Evolutionary conservation across 2,888 invertebrate species (phyloP), one percentile per base, ranked within the genome.

Genomic region (Hydrotaea cyrtoneurina): DNA sequence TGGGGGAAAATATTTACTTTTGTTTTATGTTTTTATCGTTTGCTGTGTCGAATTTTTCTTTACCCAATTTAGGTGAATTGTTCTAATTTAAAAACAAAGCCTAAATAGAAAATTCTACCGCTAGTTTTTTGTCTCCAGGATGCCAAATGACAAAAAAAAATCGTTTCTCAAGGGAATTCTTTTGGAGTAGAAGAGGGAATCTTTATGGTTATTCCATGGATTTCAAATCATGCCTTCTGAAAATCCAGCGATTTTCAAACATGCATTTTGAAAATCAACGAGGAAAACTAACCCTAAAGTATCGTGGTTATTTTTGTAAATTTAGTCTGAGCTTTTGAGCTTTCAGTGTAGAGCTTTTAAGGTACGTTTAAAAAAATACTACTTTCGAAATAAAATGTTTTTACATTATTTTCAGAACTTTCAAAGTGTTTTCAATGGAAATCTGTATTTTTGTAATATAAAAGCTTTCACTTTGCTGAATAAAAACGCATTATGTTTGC

Each of bases 81-180:
- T 86, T 89, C 91, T 88, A 90, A 89, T 91, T 91, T 91, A 91
- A 90, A 89, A 89, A 88, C 88, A 86, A 87, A 88, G 89, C 89
- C 90, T 91, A 91, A 91, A 89, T 89, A 89, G 91, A 90, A 90
- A 91, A 91, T 91, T 90, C 91, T 83, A 87, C 87, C 82, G 53
- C 66, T 13, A 69, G 43, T 66, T 79, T 80, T 78, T 83, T 83
- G 57, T 62, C 64, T 66, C 21, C 19, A 64, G 53, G 74, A 76
- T 71, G 64, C 77, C 69, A 36, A 81, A 64, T 71, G 72, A 84
- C 78, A 81, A 84, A 78, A 81, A 84, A 78, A 84, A 84, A 81
- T 71, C 57, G 19, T 62, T 19, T 50, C 4, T 19, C 2, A n/a
- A 15, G 59, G 59, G 13, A 59, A 26, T 55, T 26, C 26, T 26